Base-by-base conservation (phyloP, 2,797 vertebrate species). In the Catostomus latipinnis region DNA sequence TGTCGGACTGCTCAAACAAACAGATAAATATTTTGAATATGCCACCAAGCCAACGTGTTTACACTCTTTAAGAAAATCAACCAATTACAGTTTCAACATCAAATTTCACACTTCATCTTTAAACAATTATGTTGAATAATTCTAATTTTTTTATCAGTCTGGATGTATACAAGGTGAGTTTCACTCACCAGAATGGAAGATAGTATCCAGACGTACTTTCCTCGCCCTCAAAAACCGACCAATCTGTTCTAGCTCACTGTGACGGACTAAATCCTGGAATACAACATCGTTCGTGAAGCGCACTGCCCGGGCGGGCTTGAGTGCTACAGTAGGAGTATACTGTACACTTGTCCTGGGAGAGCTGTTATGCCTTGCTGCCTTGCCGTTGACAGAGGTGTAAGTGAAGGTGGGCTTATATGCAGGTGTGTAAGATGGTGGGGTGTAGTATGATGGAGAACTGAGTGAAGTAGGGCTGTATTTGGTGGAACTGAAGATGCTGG, bases 161-260 rank as follows among this genome's bases (percentile, higher is more conserved):
- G 53, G 18, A 76, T 43, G 52, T 13, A 12, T 34, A 67, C 11
- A 3, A 46, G 18, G 34, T 14, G 56, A 67, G 16, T 63, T 6
- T 34, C 58, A 66, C 92, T 92, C 84, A 98, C 98, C 98, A 54
- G 97, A 98, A 70, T 94, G 94, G 86, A 98, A 96, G 81, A 98
- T 88, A 5, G 96, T 96, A 81, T 97, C 96, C 89, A 99, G 90
- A 0, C 95, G 91, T 68, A 98, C 96, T 77, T 98, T 99, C 87
- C 95, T 94, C 1, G 96, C 93, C 52, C 97, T 94, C 85, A 99
- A 95, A 89, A 99, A 99, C 0, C 97, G 94, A 10, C 96, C 96
- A 9, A 99, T 96, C 91, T 98, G 97, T 87, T 96, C 96, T 92
- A 98, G 76, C 84, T 98, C 97, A 0, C 97, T 96, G 74, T 95